Base-by-base conservation (phyloP, 2,888 invertebrate genomes). In the Pardosa pseudoannulata region DNA sequence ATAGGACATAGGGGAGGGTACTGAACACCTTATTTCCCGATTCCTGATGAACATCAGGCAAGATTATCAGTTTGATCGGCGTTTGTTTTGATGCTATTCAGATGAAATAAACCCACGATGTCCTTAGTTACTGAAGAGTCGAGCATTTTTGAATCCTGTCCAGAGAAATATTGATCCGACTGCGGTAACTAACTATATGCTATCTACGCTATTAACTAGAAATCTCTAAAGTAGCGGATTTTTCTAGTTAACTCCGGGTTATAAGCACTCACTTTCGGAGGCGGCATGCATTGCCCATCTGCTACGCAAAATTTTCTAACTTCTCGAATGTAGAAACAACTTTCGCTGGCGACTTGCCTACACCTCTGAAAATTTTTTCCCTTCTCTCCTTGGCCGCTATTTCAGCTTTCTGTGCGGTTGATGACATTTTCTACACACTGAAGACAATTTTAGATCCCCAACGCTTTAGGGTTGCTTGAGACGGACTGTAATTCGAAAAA, bases 371-470 rank as follows among this genome's bases (percentile, higher is more conserved):
- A 64, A 46, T 81, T 28, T 68, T 81, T 70, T 70, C 31, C 28
- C 41, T 70, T 70, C 32, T 41, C 39, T 56, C 56, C 36, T 64
- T 39, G 50, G 73, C 68, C 16, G 39, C 74, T 81, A 74, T 81
- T 81, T 81, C 74, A 50, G 74, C 74, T 80, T 80, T 72, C 68
- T 64, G 68, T 74, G 41, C 81, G 73, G 81, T 81, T 62, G 81
- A 74, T 81, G 80, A 81, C 81, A 81, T 81, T 74, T 79, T 74
- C 81, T 80, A 31, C 73, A 68, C 73, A 68, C 72, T 16, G 72
- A 56, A 68, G 81, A 81, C 81, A 81, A 81, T 81, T 81, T 81
- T 81, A 81, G 81, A 74, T 67, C 68, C 70, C 68, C 7, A 27
- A 39, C 29, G 65, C 31, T 67, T 80, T 73, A 70, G 62, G 65